Base-by-base conservation (phyloP, 2,797 vertebrate genomes). In the Sebastes itinus region DNA sequence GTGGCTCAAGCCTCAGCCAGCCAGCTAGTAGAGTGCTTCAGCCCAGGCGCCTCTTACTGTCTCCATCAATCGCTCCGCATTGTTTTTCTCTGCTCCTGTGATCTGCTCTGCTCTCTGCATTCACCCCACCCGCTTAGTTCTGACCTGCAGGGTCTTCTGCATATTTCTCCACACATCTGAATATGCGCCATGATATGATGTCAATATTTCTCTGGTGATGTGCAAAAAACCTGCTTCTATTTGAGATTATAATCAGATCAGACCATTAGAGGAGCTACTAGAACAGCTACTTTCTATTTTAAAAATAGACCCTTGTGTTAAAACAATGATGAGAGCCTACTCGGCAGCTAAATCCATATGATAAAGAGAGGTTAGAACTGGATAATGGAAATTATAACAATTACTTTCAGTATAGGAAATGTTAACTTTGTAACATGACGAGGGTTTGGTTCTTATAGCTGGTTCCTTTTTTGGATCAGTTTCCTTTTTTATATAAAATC, bases 1-100 rank as follows among this genome's bases (percentile, higher is more conserved):
- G 58, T 14, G 14, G 73, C 83, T 72, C 42, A 70, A 55, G 33
- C 69, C 68, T 74, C 75, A 67, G 49, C 58, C 60, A 71, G 35
- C 27, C 56, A 52, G 8, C 62, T 18, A 49, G 32, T 56, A 33
- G 63, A 74, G 56, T 14, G 8, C 74, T 35, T 56, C 35, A 80
- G 38, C 66, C 49, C 14, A n/a, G 64, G 27, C 25, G 7, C 56
- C 30, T 72, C 68, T 65, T 27, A 18, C 64, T 27, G 54, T 84
- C 77, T 42, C 78, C 28, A 72, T 70, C 72, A 42, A 70, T 54
- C 7, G 8, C 30, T 32, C 30, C 7, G 2, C 20, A 82, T 61
- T 64, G 46, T 75, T 75, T 69, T 52, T 58, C 42, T 78, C 61
- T 56, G 71, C 54, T 68, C 60, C 20, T 60, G 23, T 78, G 69